Evolutionary conservation across 1,140 invertebrate species (phyloP).

Genomic region (Bombus picipes): DNA sequence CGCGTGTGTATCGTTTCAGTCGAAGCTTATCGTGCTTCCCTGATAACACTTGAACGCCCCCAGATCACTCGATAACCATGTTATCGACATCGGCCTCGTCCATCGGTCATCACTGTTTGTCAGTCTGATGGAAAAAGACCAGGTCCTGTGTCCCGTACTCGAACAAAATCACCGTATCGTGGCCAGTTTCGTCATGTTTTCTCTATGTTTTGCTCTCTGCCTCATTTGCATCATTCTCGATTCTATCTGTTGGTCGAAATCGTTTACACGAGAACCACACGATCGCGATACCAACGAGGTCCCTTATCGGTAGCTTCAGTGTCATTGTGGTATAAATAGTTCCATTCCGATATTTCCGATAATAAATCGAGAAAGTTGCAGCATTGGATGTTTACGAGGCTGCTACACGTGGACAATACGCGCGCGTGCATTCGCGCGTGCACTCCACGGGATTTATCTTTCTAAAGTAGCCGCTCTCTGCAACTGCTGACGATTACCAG

Average conservation of each 20-base stretch:
- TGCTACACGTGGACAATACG: not conserved
- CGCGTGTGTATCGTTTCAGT: constrained; percentile 71
- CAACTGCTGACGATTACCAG: constrained; percentile 27
- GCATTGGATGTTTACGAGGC: constrained; percentile 16
- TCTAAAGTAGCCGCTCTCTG: constrained; percentile 27
- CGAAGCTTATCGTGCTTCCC: constrained; percentile 71
- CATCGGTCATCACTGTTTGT: constrained; percentile 72
- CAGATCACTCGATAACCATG: constrained; percentile 81
- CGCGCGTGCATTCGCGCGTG: not conserved
- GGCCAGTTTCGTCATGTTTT: constrained; percentile 10
- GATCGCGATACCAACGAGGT: constrained; percentile 14
- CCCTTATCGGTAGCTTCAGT: not conserved
- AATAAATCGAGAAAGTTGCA: constrained; percentile 38
- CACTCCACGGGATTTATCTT: constrained; percentile 28
- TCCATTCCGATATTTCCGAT: constrained; percentile 35
- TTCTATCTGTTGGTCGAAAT: not conserved
- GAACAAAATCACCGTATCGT: not conserved
- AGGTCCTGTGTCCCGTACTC: not conserved
- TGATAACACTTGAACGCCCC: constrained; percentile 82
- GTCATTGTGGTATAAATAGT: constrained; percentile 18
- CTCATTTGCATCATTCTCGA: constrained; percentile 30
- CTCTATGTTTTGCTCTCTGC: not conserved
- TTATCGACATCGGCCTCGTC: constrained; percentile 77
- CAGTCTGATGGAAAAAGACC: constrained; percentile 67
- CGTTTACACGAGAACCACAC: constrained; percentile 26